Evolutionary conservation across 2,888 invertebrate genomes (phyloP), one percentile per base, ranked within the genome.

Genomic region (Nematopogon swammerdamellus): DNA sequence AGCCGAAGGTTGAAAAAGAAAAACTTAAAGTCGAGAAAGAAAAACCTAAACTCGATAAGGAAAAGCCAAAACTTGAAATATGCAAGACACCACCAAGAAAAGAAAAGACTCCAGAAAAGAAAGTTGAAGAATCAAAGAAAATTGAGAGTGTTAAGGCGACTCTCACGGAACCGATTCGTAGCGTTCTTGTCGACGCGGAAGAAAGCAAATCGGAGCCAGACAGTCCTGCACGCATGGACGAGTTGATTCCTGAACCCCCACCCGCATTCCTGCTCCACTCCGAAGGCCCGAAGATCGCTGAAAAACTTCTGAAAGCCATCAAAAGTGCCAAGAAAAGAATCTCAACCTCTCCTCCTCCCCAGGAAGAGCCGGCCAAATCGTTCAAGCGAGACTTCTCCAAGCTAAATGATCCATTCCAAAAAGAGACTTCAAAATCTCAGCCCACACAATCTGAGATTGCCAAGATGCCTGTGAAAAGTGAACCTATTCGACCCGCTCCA

Each of bases 241-340:
- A 53, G 2, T 47, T 75, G 0, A 54, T 80, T n/a, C 79, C 80
- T 0, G 80, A 80, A 53, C 79, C 80, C 2, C 80, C 80, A 0
- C 73, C 76, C 2, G 75, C 64, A 0, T 80, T 80, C 61, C 62
- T 76, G 1, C 58, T 80, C 11, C 79, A 80, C 54, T 72, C 80
- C 3, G 79, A 80, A 56, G 80, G 79, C 2, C 81, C 83, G 1
- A 85, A 85, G 53, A 85, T 85, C 57, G 85, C 85, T 1, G 85
- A 85, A 56, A 85, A 84, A 59, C 75, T 85, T 3, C 68, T 85
- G 1, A 82, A 84, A 60, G 85, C 84, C 5, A 81, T 70, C 65
- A 84, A 72, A 66, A 84, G 72, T 64, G 84, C 74, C 56, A 84
- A 73, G 63, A 69, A 49, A 65, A 73, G 68, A 57, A 67, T 72